These are phyloP conservation scores for Phoeniculus purpureus DNA, from an alignment of 2,797 vertebrate genomes.

Conservation along the genomic window DNA sequence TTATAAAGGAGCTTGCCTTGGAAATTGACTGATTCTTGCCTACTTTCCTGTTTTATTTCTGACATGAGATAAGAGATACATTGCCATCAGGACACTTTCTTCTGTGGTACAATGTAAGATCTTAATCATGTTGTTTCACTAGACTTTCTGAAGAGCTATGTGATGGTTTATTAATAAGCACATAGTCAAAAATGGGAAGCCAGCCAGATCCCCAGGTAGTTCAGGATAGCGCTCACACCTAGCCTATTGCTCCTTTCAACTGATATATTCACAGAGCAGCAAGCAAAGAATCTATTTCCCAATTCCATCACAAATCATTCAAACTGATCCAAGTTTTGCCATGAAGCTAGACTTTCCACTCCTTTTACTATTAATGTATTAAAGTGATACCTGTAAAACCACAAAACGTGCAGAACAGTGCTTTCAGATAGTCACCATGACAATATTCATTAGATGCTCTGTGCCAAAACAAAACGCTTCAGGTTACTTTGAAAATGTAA, in stretches of 20 bases:
- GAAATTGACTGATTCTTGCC: neutral
- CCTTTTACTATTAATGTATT: constrained; percentile 39
- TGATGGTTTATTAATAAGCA: neutral
- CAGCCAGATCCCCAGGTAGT: neutral
- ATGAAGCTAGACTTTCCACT: neutral
- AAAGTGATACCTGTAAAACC: constrained; percentile 14
- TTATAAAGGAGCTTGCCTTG: neutral
- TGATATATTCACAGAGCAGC: neutral
- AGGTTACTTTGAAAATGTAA: constrained; percentile 54
- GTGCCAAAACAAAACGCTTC: constrained; percentile 56
- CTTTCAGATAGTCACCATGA: constrained; percentile 45
- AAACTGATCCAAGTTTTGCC: constrained; percentile 27
- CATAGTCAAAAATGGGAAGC: neutral
- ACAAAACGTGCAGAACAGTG: neutral
- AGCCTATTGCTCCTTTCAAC: neutral
- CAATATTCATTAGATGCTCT: constrained; percentile 45
- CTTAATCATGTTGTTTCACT: neutral
- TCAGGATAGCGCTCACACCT: neutral
- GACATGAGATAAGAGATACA: neutral
- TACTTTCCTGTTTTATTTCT: neutral
- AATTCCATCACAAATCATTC: neutral
- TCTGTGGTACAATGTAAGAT: neutral
- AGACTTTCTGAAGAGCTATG: neutral
- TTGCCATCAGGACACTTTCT: neutral
- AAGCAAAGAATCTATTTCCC: neutral